These are phyloP conservation scores for Drosophila borealis DNA, from an alignment of 2,888 invertebrate genomes.

Conservation along the genomic window DNA sequence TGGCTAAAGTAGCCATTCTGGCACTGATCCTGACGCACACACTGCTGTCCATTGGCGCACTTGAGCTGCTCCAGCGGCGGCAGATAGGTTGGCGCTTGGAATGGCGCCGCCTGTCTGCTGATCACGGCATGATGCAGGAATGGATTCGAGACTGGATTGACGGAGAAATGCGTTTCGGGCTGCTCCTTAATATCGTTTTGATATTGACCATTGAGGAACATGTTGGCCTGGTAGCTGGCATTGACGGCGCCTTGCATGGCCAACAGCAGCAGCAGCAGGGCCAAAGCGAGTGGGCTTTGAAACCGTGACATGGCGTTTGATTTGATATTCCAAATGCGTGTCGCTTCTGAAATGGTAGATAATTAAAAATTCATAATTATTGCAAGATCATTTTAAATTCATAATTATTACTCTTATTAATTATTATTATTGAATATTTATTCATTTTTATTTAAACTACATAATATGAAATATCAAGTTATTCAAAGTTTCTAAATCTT, in stretches of 20 bases:
- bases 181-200: constrained; percentile 75
- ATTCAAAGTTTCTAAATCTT: no score
- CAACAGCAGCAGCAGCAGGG: constrained; percentile 64
- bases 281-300: constrained; percentile 58
- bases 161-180: constrained; percentile 66
- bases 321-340: constrained; percentile 14
- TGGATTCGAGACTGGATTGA: constrained; percentile 75
- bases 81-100: constrained; percentile 81
- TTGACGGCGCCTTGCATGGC: constrained; percentile 42
- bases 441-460: no score
- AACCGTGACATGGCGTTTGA: constrained; percentile 60
- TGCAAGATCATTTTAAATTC: no score
- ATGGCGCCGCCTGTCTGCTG: constrained; percentile 82
- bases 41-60: constrained; percentile 81
- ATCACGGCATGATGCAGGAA: constrained; percentile 83
- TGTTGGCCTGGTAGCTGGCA: constrained; percentile 76
- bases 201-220: constrained; percentile 83
- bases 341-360: constrained; percentile 4
- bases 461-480: no score
- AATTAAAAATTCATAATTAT: no score
- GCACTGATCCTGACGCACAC: constrained; percentile 81
- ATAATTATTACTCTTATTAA: no score
- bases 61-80: constrained; percentile 80
- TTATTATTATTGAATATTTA: no score
- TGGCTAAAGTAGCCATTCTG: constrained; percentile 75